Base-by-base conservation (phyloP, 2,113 vertebrate genomes). In the Delphinapterus leucas region DNA sequence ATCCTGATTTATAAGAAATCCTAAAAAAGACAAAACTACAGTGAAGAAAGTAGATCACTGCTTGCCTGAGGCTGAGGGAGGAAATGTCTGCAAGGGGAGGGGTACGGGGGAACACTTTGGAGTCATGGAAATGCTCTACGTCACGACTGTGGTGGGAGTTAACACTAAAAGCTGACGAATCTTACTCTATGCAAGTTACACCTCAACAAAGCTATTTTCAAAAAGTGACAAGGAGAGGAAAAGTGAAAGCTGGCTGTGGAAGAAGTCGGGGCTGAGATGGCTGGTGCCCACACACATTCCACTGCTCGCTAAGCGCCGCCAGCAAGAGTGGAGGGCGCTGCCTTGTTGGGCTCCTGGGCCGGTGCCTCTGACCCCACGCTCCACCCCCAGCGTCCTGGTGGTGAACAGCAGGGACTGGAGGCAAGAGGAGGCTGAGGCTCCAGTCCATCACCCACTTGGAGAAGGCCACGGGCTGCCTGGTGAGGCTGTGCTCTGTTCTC, bases 271-370 rank as follows among this genome's bases (percentile, higher is more conserved):
- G 91, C 10, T 4, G n/a, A 68, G n/a, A 8, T 0, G 11, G 33
- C 81, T 44, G 55, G 25, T 9, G 38, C 93, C 65, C 58, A 36
- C 58, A 17, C 38, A 73, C 28, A 15, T 5, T 18, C 49, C 38
- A 20, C 8, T 0, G 2, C 61, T 15, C 33, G 49, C 33, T 11
- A 0, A 9, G 28, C 0, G 3, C 79, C 2, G 6, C 4, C 1
- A 0, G 49, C 10, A 3, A 12, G 13, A 67, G 84, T 1, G 0
- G 61, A 74, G 77, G 38, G 68, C n/a, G 25, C 8, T 2, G n/a
- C n/a, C 28, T n/a, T 3, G 31, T 25, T 2, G 2, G 5, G 60
- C 26, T 47, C 74, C 33, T 0, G 6, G 67, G 17, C 49, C 49
- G 77, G 61, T 3, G 71, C 84, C 44, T 77, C n/a, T 3, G 53